Evolutionary conservation across 2,113 vertebrate species (phyloP), one percentile per base, ranked within the genome.

Genomic region (Numenius arquata): DNA sequence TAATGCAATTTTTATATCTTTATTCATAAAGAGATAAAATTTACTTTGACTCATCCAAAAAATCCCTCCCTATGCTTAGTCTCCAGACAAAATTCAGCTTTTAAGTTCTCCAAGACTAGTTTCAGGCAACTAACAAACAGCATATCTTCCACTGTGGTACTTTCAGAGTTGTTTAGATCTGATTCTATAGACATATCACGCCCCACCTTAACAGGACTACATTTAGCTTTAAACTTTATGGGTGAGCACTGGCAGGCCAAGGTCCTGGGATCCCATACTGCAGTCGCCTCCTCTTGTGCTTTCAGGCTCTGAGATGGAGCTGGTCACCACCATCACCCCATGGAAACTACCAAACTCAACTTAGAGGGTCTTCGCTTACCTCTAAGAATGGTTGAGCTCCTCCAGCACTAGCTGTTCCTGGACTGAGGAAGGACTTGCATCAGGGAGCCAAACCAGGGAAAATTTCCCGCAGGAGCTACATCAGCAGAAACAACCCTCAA

Each of bases 281-380:
- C 40, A 86, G 9, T 8, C 3, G 2, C 1, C 1, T 40, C 4
- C 20, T 43, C 34, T 27, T 15, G 5, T 12, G 22, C 40, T 43
- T 79, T 59, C 53, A 66, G 43, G 8, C 29, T 68, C 34, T 36
- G 32, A 56, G 16, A 12, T 30, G 9, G n/a, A 72, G 58, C 71
- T 86, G 21, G 6, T 61, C 41, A 59, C 34, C 18, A 40, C 32
- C 21, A 32, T 5, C 29, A 72, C 3, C 6, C 11, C 32, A 4
- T 6, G 1, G 23, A 78, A 84, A 16, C 21, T 9, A 40, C 32
- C 47, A 71, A 83, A 72, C 8, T 36, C 63, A 47, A 19, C 30
- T 13, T 15, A 30, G 45, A 71, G 61, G 1, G 6, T 55, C 21
- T 80, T 91, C 36, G 14, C 15, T 3, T 90, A 77, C 75, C 82